These are phyloP conservation scores for Drosophila affinis DNA, from an alignment of 2,888 invertebrate species.

Conservation along the genomic window DNA sequence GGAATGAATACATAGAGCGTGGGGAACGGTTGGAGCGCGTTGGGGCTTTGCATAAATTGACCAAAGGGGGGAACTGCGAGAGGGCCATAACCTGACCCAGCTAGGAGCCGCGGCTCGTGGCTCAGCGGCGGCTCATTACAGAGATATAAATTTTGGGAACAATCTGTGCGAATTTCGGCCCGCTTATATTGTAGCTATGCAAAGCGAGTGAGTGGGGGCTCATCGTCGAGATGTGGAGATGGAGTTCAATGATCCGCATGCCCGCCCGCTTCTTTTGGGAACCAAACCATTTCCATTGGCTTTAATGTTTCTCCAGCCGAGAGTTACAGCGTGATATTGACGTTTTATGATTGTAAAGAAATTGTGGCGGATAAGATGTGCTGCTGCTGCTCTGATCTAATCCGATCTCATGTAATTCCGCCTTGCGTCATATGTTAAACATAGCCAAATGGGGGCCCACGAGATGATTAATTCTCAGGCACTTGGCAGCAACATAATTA, in stretches of 20 bases:
- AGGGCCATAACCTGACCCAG: conserved; percentile 21
- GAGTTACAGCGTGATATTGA: conserved; percentile 17
- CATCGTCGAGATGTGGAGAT: conserved; percentile 1
- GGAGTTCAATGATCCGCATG: conserved; percentile 66
- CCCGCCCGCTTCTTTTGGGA: conserved; percentile 51
- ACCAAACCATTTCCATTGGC: conserved; percentile 9
- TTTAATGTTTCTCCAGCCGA: conserved; percentile 5
- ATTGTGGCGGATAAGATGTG: background rate
- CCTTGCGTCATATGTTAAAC: conserved; percentile 64
- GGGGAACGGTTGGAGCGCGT: background rate
- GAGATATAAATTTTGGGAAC: conserved; percentile 48
- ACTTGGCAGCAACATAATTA: conserved; percentile 43
- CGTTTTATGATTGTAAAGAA: background rate
- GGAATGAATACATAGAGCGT: conserved; percentile 24
- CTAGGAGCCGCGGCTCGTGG: conserved; percentile 16
- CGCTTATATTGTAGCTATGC: conserved; percentile 55
- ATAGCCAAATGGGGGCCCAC: conserved; percentile 25
- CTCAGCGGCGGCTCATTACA: conserved; percentile 56
- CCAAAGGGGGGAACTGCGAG: conserved; percentile 2
- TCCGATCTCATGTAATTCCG: conserved; percentile 37
- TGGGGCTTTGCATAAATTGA: conserved; percentile 55
- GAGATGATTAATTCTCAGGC: conserved; percentile 50
- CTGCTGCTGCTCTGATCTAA: background rate
- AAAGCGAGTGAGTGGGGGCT: conserved; percentile 57
- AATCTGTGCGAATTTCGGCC: conserved; percentile 60